phyloP scores from a whole-genome alignment of 2,113 vertebrate species.

The Charina bottae region DNA sequence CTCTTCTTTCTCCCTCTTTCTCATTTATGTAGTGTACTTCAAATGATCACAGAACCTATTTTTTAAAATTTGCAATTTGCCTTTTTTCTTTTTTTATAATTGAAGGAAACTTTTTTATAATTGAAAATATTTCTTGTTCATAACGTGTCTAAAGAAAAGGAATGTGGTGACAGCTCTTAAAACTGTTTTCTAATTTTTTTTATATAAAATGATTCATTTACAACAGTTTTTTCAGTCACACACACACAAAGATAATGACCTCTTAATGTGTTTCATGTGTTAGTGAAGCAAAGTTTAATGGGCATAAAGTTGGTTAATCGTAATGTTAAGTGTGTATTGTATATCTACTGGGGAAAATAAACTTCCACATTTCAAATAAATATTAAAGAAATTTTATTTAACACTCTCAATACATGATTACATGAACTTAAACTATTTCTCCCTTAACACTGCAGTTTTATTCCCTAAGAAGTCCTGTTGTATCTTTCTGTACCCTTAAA shows the following conservation, averaged over 20 bases:
- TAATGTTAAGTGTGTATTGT: conserved; percentile 84
- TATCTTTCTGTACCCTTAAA: conserved; percentile 14
- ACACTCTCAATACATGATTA: conserved; percentile 60
- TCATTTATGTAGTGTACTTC: conserved; percentile 69
- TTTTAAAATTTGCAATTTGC: conserved; percentile 71
- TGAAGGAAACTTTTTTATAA: conserved; percentile 61
- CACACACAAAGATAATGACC: conserved; percentile 67
- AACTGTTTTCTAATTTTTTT: conserved; percentile 75
- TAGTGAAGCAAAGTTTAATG: conserved; percentile 79
- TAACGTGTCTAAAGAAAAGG: conserved; percentile 75
- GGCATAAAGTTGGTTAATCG: conserved; percentile 78
- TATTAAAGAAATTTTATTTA: conserved; percentile 67
- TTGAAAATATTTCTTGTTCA: conserved; percentile 75
- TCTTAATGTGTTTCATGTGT: conserved; percentile 80
- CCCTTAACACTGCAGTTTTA: conserved; percentile 5
- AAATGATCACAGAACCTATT: conserved; percentile 74
- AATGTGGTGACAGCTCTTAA: conserved; percentile 78
- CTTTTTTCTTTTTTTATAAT: conserved; percentile 45
- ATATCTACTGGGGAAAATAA: conserved; percentile 83
- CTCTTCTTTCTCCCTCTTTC: conserved; percentile 46
- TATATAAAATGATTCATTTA: conserved; percentile 72
- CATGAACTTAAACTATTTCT: neutral
- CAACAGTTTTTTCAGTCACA: conserved; percentile 73
- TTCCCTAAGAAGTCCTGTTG: conserved; percentile 5
- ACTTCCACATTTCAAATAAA: conserved; percentile 81